Evolutionary conservation across 1,140 invertebrate species (phyloP), one percentile per base, ranked within the genome.

Genomic region (Colletes gigas): DNA sequence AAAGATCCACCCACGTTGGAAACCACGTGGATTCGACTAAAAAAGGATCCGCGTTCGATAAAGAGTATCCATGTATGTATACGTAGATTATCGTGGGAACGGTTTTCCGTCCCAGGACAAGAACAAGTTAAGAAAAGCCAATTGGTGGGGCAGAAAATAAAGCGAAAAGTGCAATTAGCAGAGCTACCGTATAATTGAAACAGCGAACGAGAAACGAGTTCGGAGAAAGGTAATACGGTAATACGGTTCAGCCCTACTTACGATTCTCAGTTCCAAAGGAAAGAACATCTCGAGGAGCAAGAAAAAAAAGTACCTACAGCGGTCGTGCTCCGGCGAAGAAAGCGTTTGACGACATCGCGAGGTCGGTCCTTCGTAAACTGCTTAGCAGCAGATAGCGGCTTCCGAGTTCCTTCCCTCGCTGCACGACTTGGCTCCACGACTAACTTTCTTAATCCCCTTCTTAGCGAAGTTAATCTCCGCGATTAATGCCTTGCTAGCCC

Each of bases 381-480:
- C 77, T 87, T 87, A 86, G 52, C 84, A 76, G 76, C 60, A 60
- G 84, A 85, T 85, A 85, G 83, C 68, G 70, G 84, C 68, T 62
- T 60, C n/a, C 65, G 73, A 78, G 82, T 84, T 87, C 71, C 81
- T 87, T 62, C 76, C 47, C 41, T 62, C 76, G 54, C 41, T 70
- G 50, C 54, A 57, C 44, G 62, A 73, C 66, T 84, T n/a, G n/a
- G 54, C 41, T 70, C 41, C 54, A 57, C 44, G 62, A 73, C 66
- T 84, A 88, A 89, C 85, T 89, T 88, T 88, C 87, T 88, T 89
- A 89, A 89, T 87, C 82, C 78, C 9, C 77, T 84, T 83, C 88
- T 89, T 87, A 88, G 83, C 67, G 30, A 41, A 83, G 85, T 88
- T 88, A 89, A 88, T 86, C 85, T 78, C 62, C 75, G 71, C 85